phyloP scores from a whole-genome alignment of 2,113 vertebrate genomes.

The Apodemus speciosus region DNA sequence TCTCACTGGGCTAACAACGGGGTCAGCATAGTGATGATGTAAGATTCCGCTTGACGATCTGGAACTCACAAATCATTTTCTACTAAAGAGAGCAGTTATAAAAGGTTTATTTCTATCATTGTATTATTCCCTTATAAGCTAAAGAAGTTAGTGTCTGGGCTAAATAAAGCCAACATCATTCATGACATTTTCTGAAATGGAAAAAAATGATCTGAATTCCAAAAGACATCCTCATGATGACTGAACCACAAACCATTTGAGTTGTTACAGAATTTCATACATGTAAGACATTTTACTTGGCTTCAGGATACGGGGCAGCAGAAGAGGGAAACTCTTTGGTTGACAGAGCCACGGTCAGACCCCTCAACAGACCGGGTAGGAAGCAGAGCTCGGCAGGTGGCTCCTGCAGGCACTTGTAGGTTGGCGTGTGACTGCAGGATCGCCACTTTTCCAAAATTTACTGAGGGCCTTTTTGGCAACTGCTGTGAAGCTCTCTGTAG shows the following conservation, averaged over 20 bases:
- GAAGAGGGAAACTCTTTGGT: slow-evolving; percentile 18
- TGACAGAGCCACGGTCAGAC: neutral
- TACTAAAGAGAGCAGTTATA: neutral
- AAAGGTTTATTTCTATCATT: neutral
- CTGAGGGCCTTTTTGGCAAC: neutral
- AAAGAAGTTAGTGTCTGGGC: neutral
- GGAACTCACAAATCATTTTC: neutral
- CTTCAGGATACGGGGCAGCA: neutral
- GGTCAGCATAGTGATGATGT: neutral
- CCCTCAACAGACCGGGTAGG: too few relatives aligned
- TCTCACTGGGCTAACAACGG: accelerated
- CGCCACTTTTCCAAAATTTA: neutral
- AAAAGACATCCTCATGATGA: neutral
- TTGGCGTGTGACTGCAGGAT: too few relatives aligned
- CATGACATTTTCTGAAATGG: neutral
- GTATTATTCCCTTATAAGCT: neutral
- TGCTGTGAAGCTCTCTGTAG: neutral
- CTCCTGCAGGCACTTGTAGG: too few relatives aligned
- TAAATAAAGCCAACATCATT: slow-evolving; percentile 29
- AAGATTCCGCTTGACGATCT: neutral
- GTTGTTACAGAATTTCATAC: neutral
- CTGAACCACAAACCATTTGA: neutral
- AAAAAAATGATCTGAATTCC: neutral
- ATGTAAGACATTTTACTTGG: neutral
- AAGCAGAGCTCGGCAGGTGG: too few relatives aligned